Percentiles rank a stretch among this genome's conserved stretches.
These are phyloP conservation scores for Collichthys lucidus DNA, from an alignment of 2,113 vertebrate species.

Conservation along the genomic window DNA sequence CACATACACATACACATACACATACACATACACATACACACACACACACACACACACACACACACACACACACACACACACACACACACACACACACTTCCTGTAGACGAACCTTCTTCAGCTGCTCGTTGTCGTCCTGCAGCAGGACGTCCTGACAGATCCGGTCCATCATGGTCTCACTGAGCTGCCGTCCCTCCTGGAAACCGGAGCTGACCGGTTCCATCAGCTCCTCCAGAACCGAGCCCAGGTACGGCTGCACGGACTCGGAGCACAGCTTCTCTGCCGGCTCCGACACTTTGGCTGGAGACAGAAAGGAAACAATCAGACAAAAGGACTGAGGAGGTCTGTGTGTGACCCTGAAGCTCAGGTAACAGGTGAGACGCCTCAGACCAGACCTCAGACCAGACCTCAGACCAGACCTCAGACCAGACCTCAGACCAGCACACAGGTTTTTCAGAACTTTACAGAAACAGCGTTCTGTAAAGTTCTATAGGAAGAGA, in stretches of 20 bases:
- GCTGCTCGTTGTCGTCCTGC: slow-evolving; percentile 64
- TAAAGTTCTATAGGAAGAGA: no score
- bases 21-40: no score
- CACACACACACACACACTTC: no score
- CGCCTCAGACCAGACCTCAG: not conserved
- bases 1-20: no score
- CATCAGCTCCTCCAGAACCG: slow-evolving; percentile 94
- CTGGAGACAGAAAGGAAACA: slow-evolving; percentile 66
- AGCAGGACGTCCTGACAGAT: slow-evolving; percentile 84
- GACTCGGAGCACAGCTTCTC: slow-evolving; percentile 85
- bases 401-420: not conserved
- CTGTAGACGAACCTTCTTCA: slow-evolving; percentile 84
- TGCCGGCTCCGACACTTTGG: slow-evolving; percentile 83
- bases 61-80: no score
- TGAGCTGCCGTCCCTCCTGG: slow-evolving; percentile 85
- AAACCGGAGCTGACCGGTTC: slow-evolving; percentile 92
- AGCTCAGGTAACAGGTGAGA: not conserved
- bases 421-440: not conserved
- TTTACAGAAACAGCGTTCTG: no score
- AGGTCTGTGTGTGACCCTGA: not conserved
- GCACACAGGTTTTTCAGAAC: no score
- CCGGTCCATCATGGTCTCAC: slow-evolving; percentile 86
- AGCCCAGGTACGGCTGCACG: slow-evolving; percentile 88
- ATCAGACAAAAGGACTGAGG: not conserved
- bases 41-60: no score